Base-by-base conservation (phyloP, 2,888 invertebrate genomes). In the Atrina japonica region DNA sequence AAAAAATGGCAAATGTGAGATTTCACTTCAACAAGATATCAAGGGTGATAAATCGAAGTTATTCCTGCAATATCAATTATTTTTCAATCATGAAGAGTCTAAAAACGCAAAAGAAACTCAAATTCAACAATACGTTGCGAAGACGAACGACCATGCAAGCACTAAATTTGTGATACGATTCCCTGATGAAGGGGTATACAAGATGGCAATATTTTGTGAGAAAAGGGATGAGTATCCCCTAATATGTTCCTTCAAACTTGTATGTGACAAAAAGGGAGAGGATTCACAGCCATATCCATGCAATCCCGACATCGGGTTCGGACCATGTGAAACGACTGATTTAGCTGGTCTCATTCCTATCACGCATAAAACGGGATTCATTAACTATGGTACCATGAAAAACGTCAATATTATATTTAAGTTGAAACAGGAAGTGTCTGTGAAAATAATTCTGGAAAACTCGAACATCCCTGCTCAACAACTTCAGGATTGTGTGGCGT, bases 71-170 rank as follows among this genome's bases (percentile, higher is more conserved):
- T 71, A 71, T 50, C 40, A 61, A 49, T 66, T 81, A 6, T 81
- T 65, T 47, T 81, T 73, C 45, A 81, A 81, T 49, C 74, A 80
- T 47, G 63, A 77, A 49, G 73, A 80, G 60, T 81, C 79, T 0
- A 76, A 69, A 45, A 35, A 63, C 11, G 71, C 79, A 6, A 53
- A 63, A 40, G 66, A 63, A 3, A 55, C 76, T 45, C 77, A 77
- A 60, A 63, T 79, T 21, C 71, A 75, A 18, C 79, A 74, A n/a
- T 81, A 65, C 60, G 79, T 81, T 5, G 61, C 78, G 16, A 67
- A 78, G 27, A 73, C 73, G 41, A 63, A 77, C 30, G 40, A 70
- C 2, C 59, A 73, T 14, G 63, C 41, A 0, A 64, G 53, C 1
- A 74, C 75, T 72, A 73, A 70, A 49, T 81, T 78, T 47, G 65